Conservation (phyloP, 2,113 vertebrate genomes). For the Mixornis gularis region DNA sequence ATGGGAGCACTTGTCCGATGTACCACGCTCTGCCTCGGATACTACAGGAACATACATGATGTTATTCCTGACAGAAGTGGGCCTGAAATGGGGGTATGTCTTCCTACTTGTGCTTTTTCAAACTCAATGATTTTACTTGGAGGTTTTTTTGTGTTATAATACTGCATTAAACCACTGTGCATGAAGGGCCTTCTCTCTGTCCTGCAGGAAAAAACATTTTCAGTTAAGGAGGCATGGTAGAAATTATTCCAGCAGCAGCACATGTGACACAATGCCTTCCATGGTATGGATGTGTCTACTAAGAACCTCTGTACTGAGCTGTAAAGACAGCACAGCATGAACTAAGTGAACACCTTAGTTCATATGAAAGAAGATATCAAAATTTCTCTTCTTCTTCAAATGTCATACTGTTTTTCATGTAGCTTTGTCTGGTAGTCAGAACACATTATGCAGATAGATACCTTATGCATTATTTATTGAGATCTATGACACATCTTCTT, state of each 20-base stretch:
- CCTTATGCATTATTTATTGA: neutral
- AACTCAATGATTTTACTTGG: neutral
- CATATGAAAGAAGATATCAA: neutral
- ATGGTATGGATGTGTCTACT: neutral
- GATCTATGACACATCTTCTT: neutral
- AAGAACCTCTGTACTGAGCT: neutral
- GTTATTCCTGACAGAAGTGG: slow-evolving; percentile 89
- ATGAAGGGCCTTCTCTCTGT: neutral
- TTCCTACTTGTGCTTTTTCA: neutral
- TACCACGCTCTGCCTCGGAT: slow-evolving; percentile 88
- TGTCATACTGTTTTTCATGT: neutral
- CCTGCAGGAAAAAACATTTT: neutral
- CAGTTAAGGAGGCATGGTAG: neutral
- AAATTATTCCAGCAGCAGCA: neutral
- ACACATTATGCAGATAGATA: neutral
- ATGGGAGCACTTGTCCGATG: slow-evolving; percentile 95
- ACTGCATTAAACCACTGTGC: neutral
- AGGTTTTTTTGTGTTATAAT: neutral
- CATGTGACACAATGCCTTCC: neutral
- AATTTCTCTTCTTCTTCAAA: neutral
- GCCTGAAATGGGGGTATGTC: slow-evolving; percentile 86
- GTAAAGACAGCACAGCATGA: neutral
- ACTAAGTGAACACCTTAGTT: neutral
- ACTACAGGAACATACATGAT: slow-evolving; percentile 93
- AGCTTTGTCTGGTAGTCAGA: neutral